Percentiles rank a stretch among this genome's conserved stretches.
phyloP scores from a whole-genome alignment of 2,888 invertebrate genomes.

The Hetaerina titia region DNA sequence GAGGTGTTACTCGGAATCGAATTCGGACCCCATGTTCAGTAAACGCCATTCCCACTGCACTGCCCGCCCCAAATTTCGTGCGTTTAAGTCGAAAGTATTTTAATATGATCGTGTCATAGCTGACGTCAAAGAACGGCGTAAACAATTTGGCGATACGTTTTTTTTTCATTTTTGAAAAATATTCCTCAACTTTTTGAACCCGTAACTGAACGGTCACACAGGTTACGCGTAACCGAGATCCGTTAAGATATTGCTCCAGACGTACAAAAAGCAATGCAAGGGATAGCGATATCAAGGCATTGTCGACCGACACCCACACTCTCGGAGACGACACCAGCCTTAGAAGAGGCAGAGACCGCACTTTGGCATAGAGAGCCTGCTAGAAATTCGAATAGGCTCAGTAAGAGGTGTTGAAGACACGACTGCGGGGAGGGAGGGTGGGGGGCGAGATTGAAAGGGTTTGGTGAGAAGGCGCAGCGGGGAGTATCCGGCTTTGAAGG shows the following conservation, averaged over 20 bases:
- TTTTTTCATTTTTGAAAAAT: too few species aligned
- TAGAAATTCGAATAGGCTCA: neutral
- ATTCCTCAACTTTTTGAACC: too few species aligned
- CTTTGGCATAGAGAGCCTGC: neutral
- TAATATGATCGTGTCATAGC: too few species aligned
- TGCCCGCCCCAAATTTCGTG: too few species aligned
- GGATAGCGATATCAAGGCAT: neutral
- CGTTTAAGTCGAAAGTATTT: too few species aligned
- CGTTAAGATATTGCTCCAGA: neutral
- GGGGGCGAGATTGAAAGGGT: neutral
- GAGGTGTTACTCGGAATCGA: too few species aligned
- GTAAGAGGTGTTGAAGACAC: slow-evolving; percentile 3
- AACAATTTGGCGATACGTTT: too few species aligned
- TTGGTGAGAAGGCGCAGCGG: neutral
- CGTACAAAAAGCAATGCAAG: neutral
- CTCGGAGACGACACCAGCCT: neutral
- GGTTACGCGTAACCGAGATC: too few species aligned
- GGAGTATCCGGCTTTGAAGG: neutral
- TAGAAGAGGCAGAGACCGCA: neutral
- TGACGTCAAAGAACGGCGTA: too few species aligned
- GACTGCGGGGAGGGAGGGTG: neutral
- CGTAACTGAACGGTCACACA: too few species aligned
- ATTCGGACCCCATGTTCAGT: too few species aligned
- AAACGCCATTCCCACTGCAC: too few species aligned
- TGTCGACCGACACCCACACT: neutral